Base-by-base conservation (phyloP, 2,797 vertebrate genomes). In the Phylloscopus collybita region DNA sequence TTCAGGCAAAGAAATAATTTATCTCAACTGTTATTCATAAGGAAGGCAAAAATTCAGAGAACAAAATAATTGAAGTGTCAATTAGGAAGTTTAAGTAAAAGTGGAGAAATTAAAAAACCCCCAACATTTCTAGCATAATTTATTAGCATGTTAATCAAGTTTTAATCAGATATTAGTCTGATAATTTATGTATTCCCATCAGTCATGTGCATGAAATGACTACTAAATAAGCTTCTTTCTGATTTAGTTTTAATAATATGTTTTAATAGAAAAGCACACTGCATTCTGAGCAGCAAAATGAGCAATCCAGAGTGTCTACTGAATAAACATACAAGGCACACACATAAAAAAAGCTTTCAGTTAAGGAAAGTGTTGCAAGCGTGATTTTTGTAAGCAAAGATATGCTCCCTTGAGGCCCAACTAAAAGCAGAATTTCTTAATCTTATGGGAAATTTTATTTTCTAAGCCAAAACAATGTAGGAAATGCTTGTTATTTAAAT, bases 71-170 rank as follows among this genome's bases (percentile, higher is more conserved):
- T 95, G 91, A 96, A 94, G 90, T 94, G 95, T 96, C 96, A 97
- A 83, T 97, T 97, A 96, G 66, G 81, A 97, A 96, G 95, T 95
- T 97, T 95, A 96, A 96, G 80, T 86, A 96, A 95, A 97, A 97
- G 91, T 29, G 79, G 72, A 59, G 81, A 80, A 72, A 87, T 96
- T 95, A 86, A 94, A 95, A 83, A 65, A 91, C 85, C 0, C 12
- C 66, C 76, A 95, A 95, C 91, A 96, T 84, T 96, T 93, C 94
- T 80, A 93, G 79, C 91, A 93, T 96, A 96, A 96, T 96, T 95
- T 97, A 97, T 96, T 96, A 95, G 91, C 86, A 88, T 94, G 92
- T 96, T 93, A 95, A 94, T 96, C 81, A 72, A 89, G 75, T 96
- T 94, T 97, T 96, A 97, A 97, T 95, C 92, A 95, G 84, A 92